Percentiles rank a stretch among this genome's conserved stretches.
Conservation (phyloP, 37 sponge, comb jelly and placozoan genomes). For the Diacarnus erythraeanus region DNA sequence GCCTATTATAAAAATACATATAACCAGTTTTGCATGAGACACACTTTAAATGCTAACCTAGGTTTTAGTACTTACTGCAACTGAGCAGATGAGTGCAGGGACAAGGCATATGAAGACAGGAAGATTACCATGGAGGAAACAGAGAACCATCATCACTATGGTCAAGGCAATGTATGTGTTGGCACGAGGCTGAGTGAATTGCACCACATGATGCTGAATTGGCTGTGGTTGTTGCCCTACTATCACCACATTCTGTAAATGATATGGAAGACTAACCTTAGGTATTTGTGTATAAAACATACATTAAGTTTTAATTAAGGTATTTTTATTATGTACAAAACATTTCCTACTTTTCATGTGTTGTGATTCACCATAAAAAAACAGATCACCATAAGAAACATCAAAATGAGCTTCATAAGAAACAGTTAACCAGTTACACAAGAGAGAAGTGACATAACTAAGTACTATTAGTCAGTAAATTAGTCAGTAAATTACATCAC, state of each 20-base stretch:
- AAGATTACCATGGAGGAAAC: slow-evolving; percentile 27
- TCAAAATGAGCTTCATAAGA: too few relatives aligned
- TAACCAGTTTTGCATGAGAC: too few relatives aligned
- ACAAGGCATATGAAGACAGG: slow-evolving; percentile 11
- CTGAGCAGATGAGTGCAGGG: slow-evolving; percentile 30
- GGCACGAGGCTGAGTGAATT: neutral
- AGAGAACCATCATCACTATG: slow-evolving; percentile 24
- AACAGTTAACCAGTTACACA: too few relatives aligned
- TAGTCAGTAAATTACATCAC: too few relatives aligned
- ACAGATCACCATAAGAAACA: too few relatives aligned
- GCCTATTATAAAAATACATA: slow-evolving; percentile 7
- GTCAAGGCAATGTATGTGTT: slow-evolving; percentile 7
- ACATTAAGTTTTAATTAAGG: too few relatives aligned
- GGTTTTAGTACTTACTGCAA: slow-evolving; percentile 6
- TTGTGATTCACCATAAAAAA: too few relatives aligned
- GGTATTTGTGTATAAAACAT: too few relatives aligned
- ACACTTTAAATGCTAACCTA: neutral
- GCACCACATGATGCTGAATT: neutral
- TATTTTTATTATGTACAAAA: too few relatives aligned
- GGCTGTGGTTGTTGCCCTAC: slow-evolving; percentile 23
- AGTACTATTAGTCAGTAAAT: too few relatives aligned
- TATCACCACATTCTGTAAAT: slow-evolving; percentile 28
- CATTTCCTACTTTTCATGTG: too few relatives aligned
- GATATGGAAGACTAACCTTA: neutral
- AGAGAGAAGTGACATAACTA: too few relatives aligned